Percentiles rank a stretch among this genome's conserved stretches.
Evolutionary conservation across 2,113 vertebrate species (phyloP).

Genomic region (Podarcis cretensis): DNA sequence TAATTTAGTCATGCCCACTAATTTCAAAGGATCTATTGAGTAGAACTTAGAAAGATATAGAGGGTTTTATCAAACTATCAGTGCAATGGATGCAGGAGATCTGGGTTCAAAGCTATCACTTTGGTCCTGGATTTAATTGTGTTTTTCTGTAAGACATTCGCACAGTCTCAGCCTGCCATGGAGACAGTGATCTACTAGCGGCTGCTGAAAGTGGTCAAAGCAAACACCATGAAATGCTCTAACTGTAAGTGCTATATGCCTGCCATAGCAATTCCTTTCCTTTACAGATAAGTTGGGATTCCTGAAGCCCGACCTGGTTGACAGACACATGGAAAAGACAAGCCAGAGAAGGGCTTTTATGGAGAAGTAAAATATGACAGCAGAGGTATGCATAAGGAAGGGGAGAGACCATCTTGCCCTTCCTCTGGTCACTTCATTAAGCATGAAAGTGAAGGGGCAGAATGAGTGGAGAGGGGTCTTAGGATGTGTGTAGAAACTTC

Average conservation of each 20-base stretch:
- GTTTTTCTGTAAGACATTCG: background rate
- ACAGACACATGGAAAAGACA: no score
- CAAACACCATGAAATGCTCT: background rate
- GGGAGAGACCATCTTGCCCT: background rate
- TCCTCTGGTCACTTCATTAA: background rate
- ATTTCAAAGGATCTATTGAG: no score
- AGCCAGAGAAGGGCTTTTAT: background rate
- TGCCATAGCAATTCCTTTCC: background rate
- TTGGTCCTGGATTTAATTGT: background rate
- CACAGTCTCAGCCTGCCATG: no score
- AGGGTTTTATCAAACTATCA: background rate
- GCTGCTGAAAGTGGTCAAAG: background rate
- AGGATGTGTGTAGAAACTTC: background rate
- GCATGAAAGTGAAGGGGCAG: background rate
- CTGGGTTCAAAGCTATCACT: background rate
- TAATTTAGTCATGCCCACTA: no score
- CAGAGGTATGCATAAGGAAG: background rate
- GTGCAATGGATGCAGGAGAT: no score
- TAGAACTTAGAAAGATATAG: no score
- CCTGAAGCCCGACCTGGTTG: no score
- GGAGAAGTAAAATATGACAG: background rate
- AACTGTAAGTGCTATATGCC: background rate
- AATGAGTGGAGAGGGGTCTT: background rate
- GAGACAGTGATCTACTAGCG: background rate
- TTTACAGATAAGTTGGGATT: background rate